phyloP scores from a whole-genome alignment of 1,140 invertebrate species.

The Asobara japonica region DNA sequence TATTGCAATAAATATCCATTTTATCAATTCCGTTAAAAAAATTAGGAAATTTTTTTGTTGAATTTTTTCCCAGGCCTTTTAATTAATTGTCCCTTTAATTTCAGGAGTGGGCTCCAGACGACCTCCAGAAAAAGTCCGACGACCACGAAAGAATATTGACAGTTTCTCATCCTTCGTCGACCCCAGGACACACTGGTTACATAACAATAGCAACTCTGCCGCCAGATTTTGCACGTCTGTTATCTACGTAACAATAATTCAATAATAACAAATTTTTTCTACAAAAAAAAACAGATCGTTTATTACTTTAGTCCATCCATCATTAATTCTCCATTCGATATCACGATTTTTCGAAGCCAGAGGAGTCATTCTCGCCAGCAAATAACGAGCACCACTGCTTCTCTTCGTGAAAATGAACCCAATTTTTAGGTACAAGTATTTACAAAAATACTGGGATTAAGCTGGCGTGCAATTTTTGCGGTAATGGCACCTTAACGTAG shows the following conservation, averaged over 20 bases:
- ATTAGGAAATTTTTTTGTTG: not conserved
- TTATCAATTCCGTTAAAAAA: too few relatives aligned
- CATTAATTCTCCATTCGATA: not conserved
- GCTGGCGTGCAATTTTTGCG: constrained; percentile 1
- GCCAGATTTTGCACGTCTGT: constrained; percentile 62
- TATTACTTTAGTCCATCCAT: not conserved
- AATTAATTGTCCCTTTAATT: too few relatives aligned
- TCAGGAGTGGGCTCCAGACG: constrained; percentile 62
- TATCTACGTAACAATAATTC: constrained; percentile 21
- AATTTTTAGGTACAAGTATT: constrained; percentile 2
- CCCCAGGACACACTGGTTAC: constrained; percentile 94
- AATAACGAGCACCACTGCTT: constrained; percentile 14
- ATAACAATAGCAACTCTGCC: constrained; percentile 90
- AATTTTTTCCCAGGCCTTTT: constrained; percentile 43
- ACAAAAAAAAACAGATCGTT: constrained; percentile 20
- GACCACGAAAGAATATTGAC: constrained; percentile 73
- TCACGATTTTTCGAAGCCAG: not conserved
- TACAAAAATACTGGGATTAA: constrained; percentile 14
- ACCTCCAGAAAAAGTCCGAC: constrained; percentile 61
- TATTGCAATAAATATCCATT: constrained; percentile 28
- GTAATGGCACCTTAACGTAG: constrained; percentile 7
- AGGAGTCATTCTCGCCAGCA: constrained; percentile 10
- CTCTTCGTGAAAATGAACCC: not conserved
- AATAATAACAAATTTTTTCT: not conserved
- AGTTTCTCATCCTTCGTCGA: constrained; percentile 73